Evolutionary conservation across 2,113 vertebrate species (phyloP).

Genomic region (Sceloporus tristichus): DNA sequence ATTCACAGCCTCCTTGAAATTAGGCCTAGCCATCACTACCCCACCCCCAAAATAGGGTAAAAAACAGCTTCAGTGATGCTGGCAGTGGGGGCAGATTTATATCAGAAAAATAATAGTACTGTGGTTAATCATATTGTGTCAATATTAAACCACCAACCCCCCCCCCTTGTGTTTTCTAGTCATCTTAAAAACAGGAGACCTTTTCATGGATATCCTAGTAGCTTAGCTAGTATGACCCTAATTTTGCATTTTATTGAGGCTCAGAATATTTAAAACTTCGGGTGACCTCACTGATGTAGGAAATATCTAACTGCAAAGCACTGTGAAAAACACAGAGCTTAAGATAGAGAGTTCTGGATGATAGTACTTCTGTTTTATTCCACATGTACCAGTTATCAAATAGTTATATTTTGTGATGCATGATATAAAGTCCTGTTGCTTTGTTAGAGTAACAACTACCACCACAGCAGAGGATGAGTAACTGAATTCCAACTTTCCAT

Average conservation of each 20-base stretch:
- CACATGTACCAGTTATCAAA: background rate
- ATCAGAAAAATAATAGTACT: background rate
- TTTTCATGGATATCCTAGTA: background rate
- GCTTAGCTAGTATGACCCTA: background rate
- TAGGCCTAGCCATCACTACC: no score
- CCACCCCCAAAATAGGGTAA: no score
- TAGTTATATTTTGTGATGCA: background rate
- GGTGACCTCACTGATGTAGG: background rate
- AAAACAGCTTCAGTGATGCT: no score
- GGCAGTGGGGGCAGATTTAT: no score
- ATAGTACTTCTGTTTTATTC: background rate
- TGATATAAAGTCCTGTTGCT: background rate
- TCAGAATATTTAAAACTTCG: background rate
- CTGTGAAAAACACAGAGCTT: background rate
- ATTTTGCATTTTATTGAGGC: background rate
- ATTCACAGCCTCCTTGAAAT: no score
- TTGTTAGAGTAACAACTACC: background rate
- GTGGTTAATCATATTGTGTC: background rate
- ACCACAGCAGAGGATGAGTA: conserved; percentile 21
- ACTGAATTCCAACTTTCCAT: background rate
- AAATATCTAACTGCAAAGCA: background rate
- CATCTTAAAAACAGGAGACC: background rate
- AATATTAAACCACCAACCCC: background rate
- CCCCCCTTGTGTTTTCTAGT: background rate
- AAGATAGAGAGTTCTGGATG: background rate